Percentiles rank a stretch among this genome's conserved stretches.
Conservation (phyloP, 2,113 vertebrate genomes). For the Pelodiscus sinensis region DNA sequence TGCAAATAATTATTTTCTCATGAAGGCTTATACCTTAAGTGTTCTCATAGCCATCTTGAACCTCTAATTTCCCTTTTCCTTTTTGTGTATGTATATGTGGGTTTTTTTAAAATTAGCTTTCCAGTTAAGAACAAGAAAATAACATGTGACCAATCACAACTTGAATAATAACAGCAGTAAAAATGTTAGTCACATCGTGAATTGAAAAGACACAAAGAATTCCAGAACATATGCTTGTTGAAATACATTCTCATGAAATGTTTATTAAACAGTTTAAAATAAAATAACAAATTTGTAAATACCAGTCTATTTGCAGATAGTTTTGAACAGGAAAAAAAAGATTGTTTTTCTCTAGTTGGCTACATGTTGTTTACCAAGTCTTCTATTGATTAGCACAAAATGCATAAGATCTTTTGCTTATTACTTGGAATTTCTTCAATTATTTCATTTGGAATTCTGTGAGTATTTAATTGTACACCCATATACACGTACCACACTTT, state of each 20-base stretch:
- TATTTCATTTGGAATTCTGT: neutral
- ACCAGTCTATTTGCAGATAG: neutral
- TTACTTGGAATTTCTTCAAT: neutral
- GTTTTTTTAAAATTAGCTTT: neutral
- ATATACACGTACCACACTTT: neutral
- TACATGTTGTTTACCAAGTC: neutral
- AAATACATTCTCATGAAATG: neutral
- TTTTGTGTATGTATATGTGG: neutral
- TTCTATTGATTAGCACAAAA: neutral
- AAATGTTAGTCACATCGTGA: neutral
- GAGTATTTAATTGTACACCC: neutral
- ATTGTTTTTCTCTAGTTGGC: neutral
- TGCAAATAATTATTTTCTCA: neutral
- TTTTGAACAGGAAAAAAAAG: neutral
- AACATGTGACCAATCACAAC: neutral
- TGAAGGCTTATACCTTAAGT: neutral
- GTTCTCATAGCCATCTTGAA: neutral
- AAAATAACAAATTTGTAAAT: neutral
- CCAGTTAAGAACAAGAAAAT: neutral
- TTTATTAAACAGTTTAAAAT: neutral
- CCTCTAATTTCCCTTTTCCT: neutral
- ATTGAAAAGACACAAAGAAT: neutral
- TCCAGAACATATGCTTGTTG: neutral
- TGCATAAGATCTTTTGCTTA: neutral
- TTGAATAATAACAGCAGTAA: no score